Evolutionary conservation across 1,140 invertebrate species (phyloP).

Genomic region (Nebria ingens): DNA sequence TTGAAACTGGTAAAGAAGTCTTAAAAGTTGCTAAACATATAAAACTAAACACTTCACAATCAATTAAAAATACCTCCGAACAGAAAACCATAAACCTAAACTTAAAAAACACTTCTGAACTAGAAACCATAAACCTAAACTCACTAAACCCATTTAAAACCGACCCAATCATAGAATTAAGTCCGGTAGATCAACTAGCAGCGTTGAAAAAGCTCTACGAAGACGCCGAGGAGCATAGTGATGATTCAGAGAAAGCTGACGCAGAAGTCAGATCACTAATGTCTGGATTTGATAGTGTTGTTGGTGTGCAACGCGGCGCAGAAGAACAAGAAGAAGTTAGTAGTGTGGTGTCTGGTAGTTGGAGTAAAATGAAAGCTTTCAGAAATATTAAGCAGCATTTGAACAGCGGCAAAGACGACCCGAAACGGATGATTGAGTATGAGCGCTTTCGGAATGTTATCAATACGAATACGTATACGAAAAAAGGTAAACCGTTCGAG

Average conservation of each 20-base stretch:
- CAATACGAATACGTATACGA: neutral
- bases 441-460: neutral
- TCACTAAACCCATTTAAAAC: too few relatives aligned
- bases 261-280: slow-evolving; percentile 36
- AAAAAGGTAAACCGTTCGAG: slow-evolving; percentile 1
- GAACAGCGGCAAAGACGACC: neutral
- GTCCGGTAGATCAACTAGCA: slow-evolving; percentile 30
- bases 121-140: too few relatives aligned
- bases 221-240: slow-evolving; percentile 25
- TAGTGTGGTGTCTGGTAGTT: slow-evolving; percentile 32
- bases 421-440: neutral
- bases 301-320: slow-evolving; percentile 2
- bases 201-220: slow-evolving; percentile 34
- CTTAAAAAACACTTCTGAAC: too few relatives aligned
- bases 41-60: too few relatives aligned
- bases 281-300: slow-evolving; percentile 19
- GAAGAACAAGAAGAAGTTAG: slow-evolving; percentile 23
- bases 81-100: too few relatives aligned
- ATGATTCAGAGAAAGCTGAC: slow-evolving; percentile 32
- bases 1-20: too few relatives aligned
- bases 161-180: too few relatives aligned
- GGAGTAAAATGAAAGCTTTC: slow-evolving; percentile 31
- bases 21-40: too few relatives aligned
- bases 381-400: slow-evolving; percentile 21
- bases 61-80: too few relatives aligned